Conservation (phyloP, 2,797 vertebrate genomes). For the Galago senegalensis region DNA sequence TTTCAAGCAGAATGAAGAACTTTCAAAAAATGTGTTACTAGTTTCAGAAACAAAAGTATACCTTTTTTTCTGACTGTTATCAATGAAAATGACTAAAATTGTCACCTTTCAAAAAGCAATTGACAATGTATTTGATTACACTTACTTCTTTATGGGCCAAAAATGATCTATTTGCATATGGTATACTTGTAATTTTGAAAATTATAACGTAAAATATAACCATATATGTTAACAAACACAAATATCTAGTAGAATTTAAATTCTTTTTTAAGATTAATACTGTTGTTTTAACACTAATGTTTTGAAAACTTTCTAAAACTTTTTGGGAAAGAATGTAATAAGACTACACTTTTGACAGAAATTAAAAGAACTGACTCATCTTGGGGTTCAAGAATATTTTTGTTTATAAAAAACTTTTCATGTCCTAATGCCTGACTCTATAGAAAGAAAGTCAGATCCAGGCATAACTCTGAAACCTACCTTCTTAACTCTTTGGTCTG, state of each 20-base stretch:
- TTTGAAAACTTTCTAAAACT: neutral
- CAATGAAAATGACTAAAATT: constrained; percentile 7
- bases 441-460: neutral
- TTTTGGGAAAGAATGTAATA: neutral
- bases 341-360: constrained; percentile 27
- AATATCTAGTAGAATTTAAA: neutral
- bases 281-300: neutral
- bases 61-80: neutral
- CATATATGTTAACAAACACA: neutral
- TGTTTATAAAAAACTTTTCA: neutral
- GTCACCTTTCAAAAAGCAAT: neutral
- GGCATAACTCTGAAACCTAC: neutral
- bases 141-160: neutral
- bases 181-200: neutral
- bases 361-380: neutral
- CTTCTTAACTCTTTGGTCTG: neutral
- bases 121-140: neutral
- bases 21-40: constrained; percentile 23
- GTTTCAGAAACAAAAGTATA: constrained; percentile 5
- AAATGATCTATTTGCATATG: neutral
- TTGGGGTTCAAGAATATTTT: neutral
- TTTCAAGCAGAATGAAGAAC: constrained; percentile 59
- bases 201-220: neutral
- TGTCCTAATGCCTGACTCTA: neutral
- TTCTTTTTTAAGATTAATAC: neutral